Base-by-base conservation (phyloP, 2,113 vertebrate species). In the Sprattus sprattus region DNA sequence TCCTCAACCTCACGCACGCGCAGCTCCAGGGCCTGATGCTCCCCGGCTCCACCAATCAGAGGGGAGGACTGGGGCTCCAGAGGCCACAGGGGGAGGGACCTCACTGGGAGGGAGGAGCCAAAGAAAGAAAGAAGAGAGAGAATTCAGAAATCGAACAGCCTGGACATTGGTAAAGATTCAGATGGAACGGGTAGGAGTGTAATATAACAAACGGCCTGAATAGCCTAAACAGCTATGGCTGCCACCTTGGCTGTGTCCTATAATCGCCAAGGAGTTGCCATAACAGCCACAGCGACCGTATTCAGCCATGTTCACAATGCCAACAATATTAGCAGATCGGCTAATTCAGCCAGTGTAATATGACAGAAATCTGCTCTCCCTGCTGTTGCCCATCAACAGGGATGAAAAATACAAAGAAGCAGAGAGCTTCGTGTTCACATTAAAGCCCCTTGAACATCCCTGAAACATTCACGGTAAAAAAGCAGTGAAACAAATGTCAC, bases 1-100 rank as follows among this genome's bases (percentile, higher is more conserved):
- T 97, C 97, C 92, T 99, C 98, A 91, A 99, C 96, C 82, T 97
- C 97, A 0, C 97, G 96, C 81, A 99, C 90, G 0, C 97, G 95
- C 82, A 98, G 93, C 87, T 99, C 98, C 92, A 99, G 92, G 87
- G 95, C 97, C 91, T 97, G 97, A 0, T 95, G 95, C 85, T 97
- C 97, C 20, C 94, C 93, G n/a, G 92, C 94, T 88, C 96, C 96
- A 0, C 95, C 94, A 0, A 93, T 94, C 0, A 93, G 86, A 45
- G 96, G 94, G 78, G 97, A 95, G 0, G 97, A 93, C 92, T 98
- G 97, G 20, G 96, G 93, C 88, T 98, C 97, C 93, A 97, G 90
- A 0, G 97, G 97, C 4, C 97, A 97, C 88, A 99, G 91, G 0
- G 97, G 97, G 88, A 98, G 95, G 0, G 97, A 96, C 95, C 97